phyloP scores from a whole-genome alignment of 2,113 vertebrate genomes.

The Neogale vison region DNA sequence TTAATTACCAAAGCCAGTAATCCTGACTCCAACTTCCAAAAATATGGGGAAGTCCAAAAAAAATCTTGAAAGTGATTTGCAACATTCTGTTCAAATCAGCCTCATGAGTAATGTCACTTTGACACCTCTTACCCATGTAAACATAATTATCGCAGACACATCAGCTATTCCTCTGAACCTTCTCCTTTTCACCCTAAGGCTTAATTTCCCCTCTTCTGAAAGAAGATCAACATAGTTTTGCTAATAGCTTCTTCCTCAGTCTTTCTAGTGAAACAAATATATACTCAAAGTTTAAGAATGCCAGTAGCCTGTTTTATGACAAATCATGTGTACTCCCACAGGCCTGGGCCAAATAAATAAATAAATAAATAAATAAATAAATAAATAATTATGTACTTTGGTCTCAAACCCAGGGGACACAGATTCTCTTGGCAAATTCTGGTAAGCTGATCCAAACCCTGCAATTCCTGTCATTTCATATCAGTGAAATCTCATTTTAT shows the following conservation, averaged over 20 bases:
- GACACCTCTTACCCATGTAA: conserved; percentile 78
- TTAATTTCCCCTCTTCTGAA: conserved; percentile 58
- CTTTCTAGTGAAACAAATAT: conserved; percentile 48
- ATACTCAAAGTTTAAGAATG: neutral
- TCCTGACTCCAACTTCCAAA: conserved; percentile 79
- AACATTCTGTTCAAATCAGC: conserved; percentile 71
- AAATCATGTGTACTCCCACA: neutral
- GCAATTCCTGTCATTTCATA: conserved; percentile 71
- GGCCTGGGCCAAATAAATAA: conserved; percentile 54
- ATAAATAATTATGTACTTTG: conserved; percentile 57
- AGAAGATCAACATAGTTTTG: conserved; percentile 51
- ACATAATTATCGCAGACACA: conserved; percentile 69
- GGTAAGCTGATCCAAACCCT: conserved; percentile 54
- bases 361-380: conserved; percentile 36
- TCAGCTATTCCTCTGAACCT: conserved; percentile 65
- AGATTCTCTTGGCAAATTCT: conserved; percentile 65
- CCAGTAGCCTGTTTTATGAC: conserved; percentile 54
- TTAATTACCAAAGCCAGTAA: conserved; percentile 84
- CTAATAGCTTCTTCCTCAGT: conserved; percentile 46
- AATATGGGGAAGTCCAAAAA: conserved; percentile 77
- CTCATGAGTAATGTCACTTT: conserved; percentile 76
- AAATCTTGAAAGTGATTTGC: conserved; percentile 80
- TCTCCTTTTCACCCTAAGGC: conserved; percentile 63
- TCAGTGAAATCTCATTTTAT: conserved; percentile 75
- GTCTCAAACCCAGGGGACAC: conserved; percentile 62